Percentiles rank a stretch among this genome's conserved stretches.
phyloP scores from a whole-genome alignment of 2,113 vertebrate species.

The Spizaetus ornatus region DNA sequence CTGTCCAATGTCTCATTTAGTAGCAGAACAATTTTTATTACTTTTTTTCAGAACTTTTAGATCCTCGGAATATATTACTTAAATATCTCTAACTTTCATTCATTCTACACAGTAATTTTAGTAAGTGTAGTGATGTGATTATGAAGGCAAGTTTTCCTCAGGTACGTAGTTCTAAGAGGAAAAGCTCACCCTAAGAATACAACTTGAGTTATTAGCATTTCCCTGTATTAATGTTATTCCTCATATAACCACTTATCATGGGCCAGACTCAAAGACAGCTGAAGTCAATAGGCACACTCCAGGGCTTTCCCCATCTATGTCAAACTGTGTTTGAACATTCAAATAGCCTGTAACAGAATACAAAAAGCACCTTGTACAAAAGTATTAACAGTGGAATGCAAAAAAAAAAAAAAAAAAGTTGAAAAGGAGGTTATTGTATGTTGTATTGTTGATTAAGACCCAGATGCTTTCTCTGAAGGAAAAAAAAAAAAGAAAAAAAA shows the following conservation, averaged over 20 bases:
- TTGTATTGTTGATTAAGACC: background rate
- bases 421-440: background rate
- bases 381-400: background rate
- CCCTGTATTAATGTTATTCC: background rate
- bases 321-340: background rate
- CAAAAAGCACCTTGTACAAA: background rate
- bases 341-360: background rate
- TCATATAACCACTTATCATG: background rate
- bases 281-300: background rate
- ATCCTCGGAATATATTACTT: background rate
- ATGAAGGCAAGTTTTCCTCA: background rate
- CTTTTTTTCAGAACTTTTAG: background rate
- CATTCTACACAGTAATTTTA: background rate
- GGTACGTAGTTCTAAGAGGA: background rate
- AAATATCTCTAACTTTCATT: background rate
- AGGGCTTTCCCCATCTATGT: background rate
- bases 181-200: accelerated
- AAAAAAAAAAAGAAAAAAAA: accelerated
- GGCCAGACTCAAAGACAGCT: background rate
- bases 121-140: accelerated
- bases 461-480: background rate
- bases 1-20: accelerated
- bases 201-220: background rate
- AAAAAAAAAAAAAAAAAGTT: background rate
- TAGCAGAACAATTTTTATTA: background rate